A percentile compares a stretch with the other conserved stretches of the same genome.
These are phyloP conservation scores for Diplosoma virens DNA, from an alignment of 23 tunicate genomes.

Conservation along the genomic window DNA sequence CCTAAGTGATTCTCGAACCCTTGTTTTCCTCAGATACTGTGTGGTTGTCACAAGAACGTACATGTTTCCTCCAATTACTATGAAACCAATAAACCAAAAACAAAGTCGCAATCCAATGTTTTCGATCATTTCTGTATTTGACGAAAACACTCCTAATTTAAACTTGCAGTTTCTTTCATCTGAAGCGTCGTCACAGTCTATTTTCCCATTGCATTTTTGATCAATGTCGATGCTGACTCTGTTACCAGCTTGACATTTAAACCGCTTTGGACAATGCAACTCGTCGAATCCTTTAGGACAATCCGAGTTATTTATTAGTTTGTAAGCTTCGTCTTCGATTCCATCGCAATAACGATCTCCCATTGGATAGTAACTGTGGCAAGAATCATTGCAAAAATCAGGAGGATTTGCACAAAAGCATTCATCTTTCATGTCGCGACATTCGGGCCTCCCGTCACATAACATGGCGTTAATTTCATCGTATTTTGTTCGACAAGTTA, in stretches of 20 bases:
- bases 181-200: constrained; percentile 16
- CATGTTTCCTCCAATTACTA: constrained; percentile 5
- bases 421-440: constrained; percentile 37
- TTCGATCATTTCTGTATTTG: constrained; percentile 11
- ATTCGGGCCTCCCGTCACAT: constrained; percentile 51
- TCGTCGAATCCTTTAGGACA: constrained; percentile 42
- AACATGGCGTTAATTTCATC: background rate
- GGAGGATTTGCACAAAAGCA: constrained; percentile 29
- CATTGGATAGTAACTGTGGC: constrained; percentile 10
- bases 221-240: constrained; percentile 7
- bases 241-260: background rate
- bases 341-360: constrained; percentile 54
- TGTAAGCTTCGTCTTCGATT: constrained; percentile 33
- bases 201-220: background rate
- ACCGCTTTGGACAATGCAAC: constrained; percentile 7
- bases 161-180: background rate
- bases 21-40: background rate
- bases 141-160: background rate
- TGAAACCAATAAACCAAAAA: background rate
- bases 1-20: background rate
- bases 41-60: background rate
- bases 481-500: background rate
- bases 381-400: constrained; percentile 31
- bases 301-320: constrained; percentile 4
- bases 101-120: background rate